These are phyloP conservation scores for Orchesella cincta DNA, from an alignment of 1,140 invertebrate species.

Conservation along the genomic window DNA sequence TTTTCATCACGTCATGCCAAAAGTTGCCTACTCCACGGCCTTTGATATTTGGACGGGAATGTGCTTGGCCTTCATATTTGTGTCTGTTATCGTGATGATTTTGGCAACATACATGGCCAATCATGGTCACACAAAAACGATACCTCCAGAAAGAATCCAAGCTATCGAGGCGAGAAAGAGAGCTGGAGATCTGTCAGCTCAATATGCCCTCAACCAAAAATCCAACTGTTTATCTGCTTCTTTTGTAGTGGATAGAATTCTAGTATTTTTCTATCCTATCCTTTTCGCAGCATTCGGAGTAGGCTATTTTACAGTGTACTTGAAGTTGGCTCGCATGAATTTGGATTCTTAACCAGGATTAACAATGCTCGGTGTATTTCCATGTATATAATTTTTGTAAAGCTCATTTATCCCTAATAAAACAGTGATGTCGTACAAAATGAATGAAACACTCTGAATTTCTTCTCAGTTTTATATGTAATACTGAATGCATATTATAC, in stretches of 20 bases:
- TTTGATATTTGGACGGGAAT: slow-evolving; percentile 21
- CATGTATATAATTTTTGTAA: no score
- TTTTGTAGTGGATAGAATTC: slow-evolving; percentile 20
- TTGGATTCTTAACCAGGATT: no score
- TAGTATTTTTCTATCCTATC: slow-evolving; percentile 2
- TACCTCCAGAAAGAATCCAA: slow-evolving; percentile 16
- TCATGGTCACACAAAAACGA: slow-evolving; percentile 16
- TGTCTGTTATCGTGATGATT: slow-evolving; percentile 1
- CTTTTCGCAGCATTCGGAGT: slow-evolving; percentile 3
- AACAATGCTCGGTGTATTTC: no score
- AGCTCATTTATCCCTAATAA: no score
- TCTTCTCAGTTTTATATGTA: no score
- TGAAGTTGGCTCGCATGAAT: slow-evolving; percentile 9
- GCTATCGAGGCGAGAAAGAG: slow-evolving; percentile 5
- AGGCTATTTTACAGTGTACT: slow-evolving; percentile 20
- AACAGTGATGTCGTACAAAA: no score
- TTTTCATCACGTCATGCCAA: slow-evolving; percentile 19
- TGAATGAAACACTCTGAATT: no score
- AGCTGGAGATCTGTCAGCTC: not conserved
- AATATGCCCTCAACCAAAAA: not conserved
- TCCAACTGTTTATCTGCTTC: slow-evolving; percentile 8
- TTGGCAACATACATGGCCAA: slow-evolving; percentile 14
- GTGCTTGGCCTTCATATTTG: slow-evolving; percentile 2
- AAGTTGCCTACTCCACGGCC: slow-evolving; percentile 10
- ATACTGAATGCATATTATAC: no score